Evolutionary conservation across 2,113 vertebrate genomes (phyloP), one percentile per base, ranked within the genome.

Genomic region (Pelobates fuscus): DNA sequence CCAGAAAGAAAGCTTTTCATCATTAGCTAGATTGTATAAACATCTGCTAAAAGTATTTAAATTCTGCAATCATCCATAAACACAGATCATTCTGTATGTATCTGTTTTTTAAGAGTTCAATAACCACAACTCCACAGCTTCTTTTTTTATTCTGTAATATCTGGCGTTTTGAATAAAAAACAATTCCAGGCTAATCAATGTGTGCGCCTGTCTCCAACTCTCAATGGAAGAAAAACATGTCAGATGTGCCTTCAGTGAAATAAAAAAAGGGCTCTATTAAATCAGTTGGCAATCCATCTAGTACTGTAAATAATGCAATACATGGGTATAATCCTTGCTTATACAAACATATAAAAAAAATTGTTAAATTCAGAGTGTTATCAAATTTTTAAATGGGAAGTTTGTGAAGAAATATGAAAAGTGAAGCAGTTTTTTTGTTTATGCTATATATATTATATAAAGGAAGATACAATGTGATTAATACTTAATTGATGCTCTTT

Each of bases 151-250:
- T 54, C 37, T 55, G 37, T 46, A 32, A 80, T 82, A 82, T 78
- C 70, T 86, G 78, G 81, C 69, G 82, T 85, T 85, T 82, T 79
- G 78, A 81, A 81, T 85, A 73, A 85, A 37, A 81, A 65, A 85
- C 71, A 82, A 79, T 81, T 85, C 70, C 69, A 75, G 80, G 76
- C 29, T 80, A 78, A 81, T 83, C 81, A 81, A 77, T 82, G 70
- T 78, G 78, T 77, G 46, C 32, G n/a, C 6, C 37, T 66, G 72
- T 61, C 43, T 61, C 43, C 5, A 49, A 62, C 54, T 80, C 82
- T 74, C 82, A 41, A 76, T 81, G 80, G 80, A 84, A 83, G 77
- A 17, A 4, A 78, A 78, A 73, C 54, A 81, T 86, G 78, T 86
- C 68, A 84, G 63, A 77, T 83, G 24, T 73, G 77, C 27, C 77